Evolutionary conservation across 2,113 vertebrate species (phyloP).

Genomic region (Dunckerocampus dactyliophorus): DNA sequence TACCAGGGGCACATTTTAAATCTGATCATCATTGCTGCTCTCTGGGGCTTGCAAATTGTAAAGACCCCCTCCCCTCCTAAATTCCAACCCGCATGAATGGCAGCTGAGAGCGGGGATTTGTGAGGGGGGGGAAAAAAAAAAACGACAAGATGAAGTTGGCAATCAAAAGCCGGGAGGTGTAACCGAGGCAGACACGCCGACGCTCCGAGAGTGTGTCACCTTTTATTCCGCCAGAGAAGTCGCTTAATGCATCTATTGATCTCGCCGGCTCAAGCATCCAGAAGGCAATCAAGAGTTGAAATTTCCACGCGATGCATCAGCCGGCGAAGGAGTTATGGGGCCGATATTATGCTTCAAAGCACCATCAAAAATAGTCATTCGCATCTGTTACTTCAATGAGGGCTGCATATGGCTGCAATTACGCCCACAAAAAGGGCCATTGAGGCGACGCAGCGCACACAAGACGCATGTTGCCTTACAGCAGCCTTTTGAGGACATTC

Average conservation of each 20-base stretch:
- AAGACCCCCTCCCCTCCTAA: conserved; percentile 55
- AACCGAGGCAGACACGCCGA: conserved; percentile 74
- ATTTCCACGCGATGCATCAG: conserved; percentile 69
- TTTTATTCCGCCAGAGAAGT: conserved; percentile 76
- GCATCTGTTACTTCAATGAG: conserved; percentile 77
- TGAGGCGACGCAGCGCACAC: conserved; percentile 64
- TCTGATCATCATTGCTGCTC: conserved; percentile 57
- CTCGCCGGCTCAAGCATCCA: conserved; percentile 71
- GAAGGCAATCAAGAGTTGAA: conserved; percentile 76
- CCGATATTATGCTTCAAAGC: conserved; percentile 72
- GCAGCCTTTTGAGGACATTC: conserved; percentile 66
- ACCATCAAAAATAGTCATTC: conserved; percentile 79
- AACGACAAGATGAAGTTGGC: conserved; percentile 77
- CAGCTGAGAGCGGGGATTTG: conserved; percentile 47
- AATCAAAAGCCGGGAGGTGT: conserved; percentile 77
- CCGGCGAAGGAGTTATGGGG: conserved; percentile 65
- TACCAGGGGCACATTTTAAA: conserved; percentile 52
- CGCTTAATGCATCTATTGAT: conserved; percentile 79
- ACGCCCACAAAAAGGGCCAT: conserved; percentile 66
- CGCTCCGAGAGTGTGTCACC: conserved; percentile 73
- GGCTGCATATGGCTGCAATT: conserved; percentile 76
- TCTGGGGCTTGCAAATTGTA: conserved; percentile 70
- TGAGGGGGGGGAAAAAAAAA: conserved; percentile 21
- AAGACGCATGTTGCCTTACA: conserved; percentile 73
- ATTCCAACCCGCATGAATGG: conserved; percentile 72